Conservation (phyloP, 2,797 vertebrate genomes). For the Malurus splendens region DNA sequence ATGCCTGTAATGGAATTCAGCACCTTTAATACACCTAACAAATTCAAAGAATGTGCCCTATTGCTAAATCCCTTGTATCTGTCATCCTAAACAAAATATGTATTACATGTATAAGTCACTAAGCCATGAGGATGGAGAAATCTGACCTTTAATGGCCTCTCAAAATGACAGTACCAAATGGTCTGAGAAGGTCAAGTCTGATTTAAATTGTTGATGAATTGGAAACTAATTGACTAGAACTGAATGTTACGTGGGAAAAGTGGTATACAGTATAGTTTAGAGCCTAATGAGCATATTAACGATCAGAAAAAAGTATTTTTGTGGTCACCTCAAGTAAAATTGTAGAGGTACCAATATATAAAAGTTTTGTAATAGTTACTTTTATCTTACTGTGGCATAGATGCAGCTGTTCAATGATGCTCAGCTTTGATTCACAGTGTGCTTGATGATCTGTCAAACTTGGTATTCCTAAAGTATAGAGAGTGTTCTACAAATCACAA, state of each 20-base stretch:
- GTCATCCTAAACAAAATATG: constrained; percentile 48
- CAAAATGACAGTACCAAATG: constrained; percentile 56
- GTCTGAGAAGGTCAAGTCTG: constrained; percentile 68
- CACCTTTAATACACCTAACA: constrained; percentile 33
- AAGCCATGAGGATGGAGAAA: constrained; percentile 45
- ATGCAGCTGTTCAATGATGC: not conserved
- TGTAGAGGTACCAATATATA: constrained; percentile 3
- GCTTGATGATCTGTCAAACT: constrained; percentile 49
- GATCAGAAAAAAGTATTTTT: constrained; percentile 55
- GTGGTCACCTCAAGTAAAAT: constrained; percentile 21
- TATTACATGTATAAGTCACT: constrained; percentile 25
- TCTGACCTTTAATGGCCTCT: constrained; percentile 65
- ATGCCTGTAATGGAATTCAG: not conserved
- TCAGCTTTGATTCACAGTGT: not conserved
- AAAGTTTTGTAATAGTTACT: not conserved
- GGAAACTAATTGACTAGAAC: constrained; percentile 64
- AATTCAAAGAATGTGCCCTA: not conserved
- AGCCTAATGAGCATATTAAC: constrained; percentile 54
- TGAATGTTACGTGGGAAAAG: constrained; percentile 56
- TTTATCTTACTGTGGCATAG: not conserved
- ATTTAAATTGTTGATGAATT: constrained; percentile 73
- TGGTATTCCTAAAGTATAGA: constrained; percentile 9
- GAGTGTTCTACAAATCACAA: constrained; percentile 50
- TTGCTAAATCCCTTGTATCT: constrained; percentile 44
- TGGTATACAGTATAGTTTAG: constrained; percentile 35